phyloP scores from a whole-genome alignment of 53 echinoderm and acorn worm genomes.

The Stichopus horrens region DNA sequence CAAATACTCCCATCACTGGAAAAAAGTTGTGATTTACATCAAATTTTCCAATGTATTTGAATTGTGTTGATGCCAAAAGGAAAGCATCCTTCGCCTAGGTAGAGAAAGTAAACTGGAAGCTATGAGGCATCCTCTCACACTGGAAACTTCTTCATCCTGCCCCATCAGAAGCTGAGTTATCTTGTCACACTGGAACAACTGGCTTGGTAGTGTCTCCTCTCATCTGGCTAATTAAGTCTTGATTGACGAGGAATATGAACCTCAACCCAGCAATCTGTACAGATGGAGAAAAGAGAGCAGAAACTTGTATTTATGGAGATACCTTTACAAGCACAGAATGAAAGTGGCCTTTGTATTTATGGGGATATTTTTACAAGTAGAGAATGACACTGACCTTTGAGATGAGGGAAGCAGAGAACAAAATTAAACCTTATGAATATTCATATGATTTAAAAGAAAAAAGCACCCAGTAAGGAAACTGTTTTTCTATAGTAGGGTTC shows the following conservation, averaged over 20 bases:
- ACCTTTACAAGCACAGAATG: not conserved
- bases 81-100: no score
- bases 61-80: no score
- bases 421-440: not conserved
- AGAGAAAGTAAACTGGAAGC: no score
- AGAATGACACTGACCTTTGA: no score
- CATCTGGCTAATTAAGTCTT: constrained; percentile 86
- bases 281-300: constrained; percentile 3
- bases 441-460: not conserved
- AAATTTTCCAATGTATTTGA: no score
- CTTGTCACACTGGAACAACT: not conserved
- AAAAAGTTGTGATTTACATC: no score
- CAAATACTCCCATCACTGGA: no score
- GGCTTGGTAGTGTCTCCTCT: constrained; percentile 66
- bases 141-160: no score
- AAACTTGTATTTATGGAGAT: not conserved
- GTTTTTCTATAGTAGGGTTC: no score
- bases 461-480: not conserved
- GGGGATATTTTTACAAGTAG: not conserved
- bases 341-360: not conserved
- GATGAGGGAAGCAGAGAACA: not conserved
- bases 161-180: no score
- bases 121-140: no score
- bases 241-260: constrained; percentile 98
- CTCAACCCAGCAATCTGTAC: constrained; percentile 89